Conservation (phyloP, 2,888 invertebrate species). For the Harmothoe impar region DNA sequence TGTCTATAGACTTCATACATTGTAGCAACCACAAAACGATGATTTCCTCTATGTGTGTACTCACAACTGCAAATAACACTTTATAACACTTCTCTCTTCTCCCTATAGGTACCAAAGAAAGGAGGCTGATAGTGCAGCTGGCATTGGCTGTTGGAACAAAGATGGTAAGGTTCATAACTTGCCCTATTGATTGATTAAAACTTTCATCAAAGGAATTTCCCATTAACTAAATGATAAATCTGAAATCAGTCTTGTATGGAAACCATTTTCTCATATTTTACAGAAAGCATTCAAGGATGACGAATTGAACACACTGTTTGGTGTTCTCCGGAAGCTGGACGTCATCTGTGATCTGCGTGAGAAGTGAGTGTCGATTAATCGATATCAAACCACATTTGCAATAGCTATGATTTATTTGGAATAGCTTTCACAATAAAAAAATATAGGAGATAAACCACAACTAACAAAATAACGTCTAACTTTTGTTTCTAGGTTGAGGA, state of each 20-base stretch:
- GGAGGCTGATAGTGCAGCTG: conserved; percentile 88
- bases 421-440: background rate
- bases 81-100: no score
- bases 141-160: conserved; percentile 88
- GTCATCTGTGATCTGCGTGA: conserved; percentile 86
- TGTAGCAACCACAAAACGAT: no score
- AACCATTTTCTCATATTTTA: background rate
- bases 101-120: conserved; percentile 85
- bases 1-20: no score
- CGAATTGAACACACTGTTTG: conserved; percentile 86
- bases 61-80: no score
- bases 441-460: background rate
- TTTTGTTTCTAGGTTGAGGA: conserved; percentile 84
- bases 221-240: no score
- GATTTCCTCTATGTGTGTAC: no score
- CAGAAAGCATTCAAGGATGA: conserved; percentile 86
- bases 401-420: no score
- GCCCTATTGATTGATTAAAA: no score
- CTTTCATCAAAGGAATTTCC: no score
- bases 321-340: conserved; percentile 88
- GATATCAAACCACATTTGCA: no score
- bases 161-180: conserved; percentile 84
- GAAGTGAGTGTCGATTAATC: conserved; percentile 74
- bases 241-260: background rate
- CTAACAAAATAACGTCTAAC: background rate